Conservation (phyloP, 2,797 vertebrate genomes). For the Botia almorhae region DNA sequence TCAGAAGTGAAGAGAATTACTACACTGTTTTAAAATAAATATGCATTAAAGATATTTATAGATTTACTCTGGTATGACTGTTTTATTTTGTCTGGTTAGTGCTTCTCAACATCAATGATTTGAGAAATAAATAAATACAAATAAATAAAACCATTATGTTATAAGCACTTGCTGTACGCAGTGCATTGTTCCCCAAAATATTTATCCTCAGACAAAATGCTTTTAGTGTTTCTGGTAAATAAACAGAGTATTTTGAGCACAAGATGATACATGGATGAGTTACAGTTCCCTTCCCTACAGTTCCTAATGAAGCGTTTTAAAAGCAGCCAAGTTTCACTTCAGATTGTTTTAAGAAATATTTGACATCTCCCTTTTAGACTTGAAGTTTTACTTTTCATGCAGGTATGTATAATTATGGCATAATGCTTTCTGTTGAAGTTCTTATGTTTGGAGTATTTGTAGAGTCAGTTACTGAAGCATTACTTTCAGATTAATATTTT, state of each 20-base stretch:
- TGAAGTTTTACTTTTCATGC: no score
- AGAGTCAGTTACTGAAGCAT: not conserved
- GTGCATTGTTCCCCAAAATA: conserved; percentile 67
- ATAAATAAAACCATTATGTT: conserved; percentile 11
- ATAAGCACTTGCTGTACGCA: conserved; percentile 20
- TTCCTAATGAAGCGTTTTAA: no score
- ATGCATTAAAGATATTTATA: conserved; percentile 54
- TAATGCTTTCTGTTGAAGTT: not conserved
- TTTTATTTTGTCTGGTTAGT: not conserved
- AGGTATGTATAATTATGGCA: no score
- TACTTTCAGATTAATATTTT: not conserved
- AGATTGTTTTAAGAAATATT: no score
- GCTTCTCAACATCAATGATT: not conserved
- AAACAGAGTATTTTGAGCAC: not conserved
- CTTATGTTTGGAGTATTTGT: not conserved
- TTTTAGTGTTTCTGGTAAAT: not conserved
- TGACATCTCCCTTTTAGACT: no score
- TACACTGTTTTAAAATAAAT: conserved; percentile 49
- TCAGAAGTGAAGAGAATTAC: conserved; percentile 25
- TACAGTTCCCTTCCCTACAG: no score
- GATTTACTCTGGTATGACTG: conserved; percentile 18
- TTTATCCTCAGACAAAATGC: no score
- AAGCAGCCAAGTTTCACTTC: no score
- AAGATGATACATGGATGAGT: no score
- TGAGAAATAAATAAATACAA: not conserved